Evolutionary conservation across 2,888 invertebrate genomes (phyloP), one percentile per base, ranked within the genome.

Genomic region (Agonopterix heracliana): DNA sequence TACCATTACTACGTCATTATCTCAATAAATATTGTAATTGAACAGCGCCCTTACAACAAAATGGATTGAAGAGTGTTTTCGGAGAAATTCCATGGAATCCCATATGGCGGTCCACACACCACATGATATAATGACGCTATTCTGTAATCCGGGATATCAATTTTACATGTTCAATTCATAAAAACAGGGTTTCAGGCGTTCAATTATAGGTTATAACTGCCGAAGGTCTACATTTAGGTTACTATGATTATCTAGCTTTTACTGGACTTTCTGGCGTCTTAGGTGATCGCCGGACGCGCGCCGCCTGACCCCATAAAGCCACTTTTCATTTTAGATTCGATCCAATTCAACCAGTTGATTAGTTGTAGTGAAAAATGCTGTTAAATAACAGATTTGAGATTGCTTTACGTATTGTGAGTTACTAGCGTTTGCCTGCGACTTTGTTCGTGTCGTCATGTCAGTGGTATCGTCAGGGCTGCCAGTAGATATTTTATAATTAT

Each of bases 41-140:
- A 68, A 57, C 59, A 44, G 48, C 54, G 62, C 74, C 75, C 74
- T 77, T 78, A 71, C 61, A 71, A 68, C 71, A 74, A 81, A 81
- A 79, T 78, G 76, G 75, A 68, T 75, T 66, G 70, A 81, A 74
- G 79, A 74, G 74, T 81, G 80, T 81, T 82, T 82, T 83, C 79
- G 80, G 81, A 83, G 85, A 79, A 84, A 85, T 81, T 83, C 87
- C 83, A 86, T 87, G 83, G 87, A 87, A 84, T 86, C 86, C 87
- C 87, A 87, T 87, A 87, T 87, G 87, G 87, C 87, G 87, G 87
- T 87, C 85, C 82, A 80, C 77, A 75, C 81, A 83, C 84, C 85
- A 87, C 86, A 87, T 86, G 86, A 87, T 85, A 70, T 77, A 80
- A 78, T 82, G 86, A 85, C 85, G 86, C 82, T 83, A 79, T 74